Evolutionary conservation across 2,113 vertebrate genomes (phyloP), one percentile per base, ranked within the genome.

Genomic region (Proterorhinus semilunaris): DNA sequence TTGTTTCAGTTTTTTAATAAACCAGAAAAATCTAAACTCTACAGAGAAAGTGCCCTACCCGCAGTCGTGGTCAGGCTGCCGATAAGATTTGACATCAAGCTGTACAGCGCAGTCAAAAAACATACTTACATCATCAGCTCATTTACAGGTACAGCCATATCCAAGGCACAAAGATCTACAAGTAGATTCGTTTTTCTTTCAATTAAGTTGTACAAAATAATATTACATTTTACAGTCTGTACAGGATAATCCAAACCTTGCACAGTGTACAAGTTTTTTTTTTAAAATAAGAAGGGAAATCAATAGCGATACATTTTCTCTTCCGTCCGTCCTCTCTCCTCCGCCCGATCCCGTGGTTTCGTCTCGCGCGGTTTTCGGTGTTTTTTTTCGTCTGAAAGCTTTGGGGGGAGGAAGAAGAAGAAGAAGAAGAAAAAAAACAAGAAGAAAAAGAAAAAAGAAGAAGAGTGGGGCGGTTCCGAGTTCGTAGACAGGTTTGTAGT

Each of bases 181-280:
- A 95, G 95, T 95, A 95, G 92, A 93, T 98, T 95, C 94, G 95
- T 91, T 92, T 91, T 91, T 93, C 92, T 92, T 95, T 96, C 92
- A 95, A 95, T 95, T 95, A 96, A 95, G 94, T 96, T 95, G 94
- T 96, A 98, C 93, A 98, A 98, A 98, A 96, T 96, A 96, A 95
- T 94, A 94, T 95, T 95, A 95, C 93, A 96, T 94, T 94, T 95
- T 94, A 94, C 93, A 95, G 91, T 96, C 95, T 96, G 95, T 96
- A 98, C 96, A 98, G 92, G 95, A 92, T 95, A 94, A 90, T 93
- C 93, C 95, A 94, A 36, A 94, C 93, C 93, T 91, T 95, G 94
- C 93, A 94, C 94, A 94, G 92, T 95, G 95, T 96, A 98, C 96
- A 98, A 93, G 95, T 92, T 93, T 92, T 87, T 87, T 75, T 86